Conservation (phyloP, 2,888 invertebrate species). For the Scaptodrosophila latifasciaeformis region DNA sequence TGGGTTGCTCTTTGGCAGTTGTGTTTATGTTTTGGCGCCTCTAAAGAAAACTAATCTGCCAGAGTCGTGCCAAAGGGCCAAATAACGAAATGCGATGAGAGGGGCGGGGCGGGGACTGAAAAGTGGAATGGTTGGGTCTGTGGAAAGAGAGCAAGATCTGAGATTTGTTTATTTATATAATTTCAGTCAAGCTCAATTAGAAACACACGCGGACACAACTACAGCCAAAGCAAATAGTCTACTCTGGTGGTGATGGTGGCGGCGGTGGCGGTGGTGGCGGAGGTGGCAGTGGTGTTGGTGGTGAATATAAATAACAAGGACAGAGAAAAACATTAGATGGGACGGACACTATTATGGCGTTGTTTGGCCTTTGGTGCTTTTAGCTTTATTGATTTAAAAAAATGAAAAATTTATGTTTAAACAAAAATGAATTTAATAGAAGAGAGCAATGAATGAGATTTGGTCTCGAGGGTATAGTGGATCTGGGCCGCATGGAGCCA, state of each 20-base stretch:
- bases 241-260: too few relatives aligned
- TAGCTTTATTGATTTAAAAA: slow-evolving; percentile 64
- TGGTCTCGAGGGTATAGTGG: too few relatives aligned
- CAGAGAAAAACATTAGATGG: background rate
- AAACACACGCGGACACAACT: slow-evolving; percentile 18
- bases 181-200: slow-evolving; percentile 65
- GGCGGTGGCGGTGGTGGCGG: slow-evolving; percentile 18
- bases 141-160: too few relatives aligned
- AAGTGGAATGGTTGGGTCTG: too few relatives aligned
- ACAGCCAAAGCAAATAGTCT: too few relatives aligned
- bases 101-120: slow-evolving; percentile 20
- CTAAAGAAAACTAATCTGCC: slow-evolving; percentile 24
- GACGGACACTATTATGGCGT: slow-evolving; percentile 50
- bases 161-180: slow-evolving; percentile 62
- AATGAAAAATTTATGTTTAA: slow-evolving; percentile 68
- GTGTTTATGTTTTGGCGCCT: slow-evolving; percentile 57
- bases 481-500: slow-evolving; percentile 27
- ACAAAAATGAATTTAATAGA: slow-evolving; percentile 63
- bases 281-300: background rate
- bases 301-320: too few relatives aligned
- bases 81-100: slow-evolving; percentile 20
- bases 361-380: slow-evolving; percentile 52
- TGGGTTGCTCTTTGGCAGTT: too few relatives aligned
- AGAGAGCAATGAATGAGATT: too few relatives aligned
- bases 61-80: slow-evolving; percentile 7